phyloP scores from a whole-genome alignment of 2,797 vertebrate species.

The Labroides dimidiatus region DNA sequence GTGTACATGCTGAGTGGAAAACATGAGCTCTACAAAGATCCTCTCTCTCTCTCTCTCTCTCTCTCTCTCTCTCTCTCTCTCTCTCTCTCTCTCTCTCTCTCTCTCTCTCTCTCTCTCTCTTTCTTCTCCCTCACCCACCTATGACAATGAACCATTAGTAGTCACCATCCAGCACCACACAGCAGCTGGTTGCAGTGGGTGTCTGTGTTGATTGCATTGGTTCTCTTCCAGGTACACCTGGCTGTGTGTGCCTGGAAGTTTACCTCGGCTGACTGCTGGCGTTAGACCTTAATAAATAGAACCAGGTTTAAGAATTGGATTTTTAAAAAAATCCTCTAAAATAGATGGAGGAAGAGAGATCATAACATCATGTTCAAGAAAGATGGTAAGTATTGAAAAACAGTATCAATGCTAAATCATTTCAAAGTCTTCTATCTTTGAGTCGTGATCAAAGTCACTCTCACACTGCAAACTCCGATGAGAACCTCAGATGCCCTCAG shows the following conservation, averaged over 20 bases:
- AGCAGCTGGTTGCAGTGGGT: slow-evolving; percentile 45
- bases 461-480: too few species aligned
- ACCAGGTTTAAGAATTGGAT: slow-evolving; percentile 17
- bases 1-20: slow-evolving; percentile 57
- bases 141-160: slow-evolving; percentile 59
- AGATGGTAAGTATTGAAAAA: not conserved
- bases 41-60: slow-evolving; percentile 47
- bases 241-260: slow-evolving; percentile 1
- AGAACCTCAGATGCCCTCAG: too few species aligned
- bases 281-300: slow-evolving; percentile 29
- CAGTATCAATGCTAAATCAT: not conserved
- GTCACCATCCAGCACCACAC: slow-evolving; percentile 47
- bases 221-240: slow-evolving; percentile 44
- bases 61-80: slow-evolving; percentile 43
- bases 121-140: slow-evolving; percentile 54
- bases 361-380: slow-evolving; percentile 16
- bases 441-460: too few species aligned
- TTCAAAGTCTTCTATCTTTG: too few species aligned
- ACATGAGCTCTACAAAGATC: slow-evolving; percentile 54
- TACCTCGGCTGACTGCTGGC: slow-evolving; percentile 7
- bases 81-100: slow-evolving; percentile 45
- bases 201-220: slow-evolving; percentile 47
- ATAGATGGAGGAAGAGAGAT: not conserved
- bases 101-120: slow-evolving; percentile 45
- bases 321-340: slow-evolving; percentile 18